phyloP scores from a whole-genome alignment of 2,797 vertebrate genomes.

The Taenioides sp. region DNA sequence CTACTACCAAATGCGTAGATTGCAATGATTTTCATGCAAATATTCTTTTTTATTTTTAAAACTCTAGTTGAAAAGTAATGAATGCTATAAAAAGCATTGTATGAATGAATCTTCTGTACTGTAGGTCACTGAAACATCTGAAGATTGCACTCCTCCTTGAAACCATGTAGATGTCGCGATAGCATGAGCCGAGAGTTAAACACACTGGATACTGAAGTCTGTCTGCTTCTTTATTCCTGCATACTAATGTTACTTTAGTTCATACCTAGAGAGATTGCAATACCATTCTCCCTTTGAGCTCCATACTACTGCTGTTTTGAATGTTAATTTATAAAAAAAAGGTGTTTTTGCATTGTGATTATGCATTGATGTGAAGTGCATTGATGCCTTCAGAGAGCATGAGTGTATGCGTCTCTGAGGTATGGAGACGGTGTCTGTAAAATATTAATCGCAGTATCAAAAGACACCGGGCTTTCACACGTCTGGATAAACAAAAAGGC shows the following conservation, averaged over 20 bases:
- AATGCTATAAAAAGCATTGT: too few relatives aligned
- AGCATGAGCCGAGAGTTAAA: background rate
- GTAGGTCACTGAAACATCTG: background rate
- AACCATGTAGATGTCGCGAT: background rate
- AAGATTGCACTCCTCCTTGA: background rate
- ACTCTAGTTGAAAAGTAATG: too few relatives aligned
- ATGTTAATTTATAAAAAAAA: conserved; percentile 50
- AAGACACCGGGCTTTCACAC: conserved; percentile 43
- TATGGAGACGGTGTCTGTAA: conserved; percentile 54
- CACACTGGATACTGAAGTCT: background rate
- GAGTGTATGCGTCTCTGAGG: conserved; percentile 54
- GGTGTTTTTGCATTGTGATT: conserved; percentile 48
- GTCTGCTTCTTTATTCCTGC: background rate
- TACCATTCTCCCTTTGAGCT: conserved; percentile 32
- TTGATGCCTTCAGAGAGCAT: conserved; percentile 44
- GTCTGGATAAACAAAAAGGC: conserved; percentile 65
- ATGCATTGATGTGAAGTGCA: conserved; percentile 56
- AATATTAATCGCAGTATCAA: conserved; percentile 69
- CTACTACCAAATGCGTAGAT: conserved; percentile 24
- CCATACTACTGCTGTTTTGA: conserved; percentile 41
- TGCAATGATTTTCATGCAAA: background rate
- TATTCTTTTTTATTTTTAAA: too few relatives aligned
- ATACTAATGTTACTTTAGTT: conserved; percentile 15
- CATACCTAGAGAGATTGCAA: conserved; percentile 15
- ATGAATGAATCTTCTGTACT: background rate